Evolutionary conservation across 2,113 vertebrate genomes (phyloP), one percentile per base, ranked within the genome.

Genomic region (Eptatretus burgeri): DNA sequence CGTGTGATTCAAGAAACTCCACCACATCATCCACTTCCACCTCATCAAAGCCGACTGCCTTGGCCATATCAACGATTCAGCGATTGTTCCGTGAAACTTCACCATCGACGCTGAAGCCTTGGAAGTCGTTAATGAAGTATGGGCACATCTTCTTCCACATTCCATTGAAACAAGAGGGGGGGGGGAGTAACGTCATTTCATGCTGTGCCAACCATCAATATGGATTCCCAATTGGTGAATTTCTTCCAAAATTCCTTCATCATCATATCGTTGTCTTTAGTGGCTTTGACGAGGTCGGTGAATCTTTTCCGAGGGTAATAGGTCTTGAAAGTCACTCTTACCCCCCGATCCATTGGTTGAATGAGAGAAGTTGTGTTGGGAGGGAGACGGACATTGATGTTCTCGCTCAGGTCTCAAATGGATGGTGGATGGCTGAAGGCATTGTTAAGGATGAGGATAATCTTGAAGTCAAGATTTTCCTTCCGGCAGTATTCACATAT

Each of bases 11-110:
- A 7, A 16, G 8, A 14, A 56, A 56, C 52, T 56, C 52, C 52
- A 1, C 52, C 52, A 56, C 52, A 56, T 56, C 52, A 56, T 56
- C 52, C 52, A 56, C 52, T 56, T 56, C 9, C 52, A 56, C 52
- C 52, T 56, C 52, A 17, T 56, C 52, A 56, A 56, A 56, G 52
- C 52, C 52, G 52, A 56, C 52, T 56, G 52, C 52, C 52, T 56
- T 56, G 52, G 52, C 7, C 52, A 56, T 56, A 56, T 56, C 52
- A 56, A 56, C 9, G 52, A 56, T 56, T 56, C 52, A 17, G 52
- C 52, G 52, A 56, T 56, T 14, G 52, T 56, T 56, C 52, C 52
- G 52, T 56, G 52, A 14, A 56, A 56, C 52, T 56, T 56, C n/a
- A n/a, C n/a, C 52, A 56, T 56, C 8, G 9, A 56, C 52, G 52